Base-by-base conservation (phyloP, 1,140 invertebrate genomes). In the Macrosteles quadrilineatus region DNA sequence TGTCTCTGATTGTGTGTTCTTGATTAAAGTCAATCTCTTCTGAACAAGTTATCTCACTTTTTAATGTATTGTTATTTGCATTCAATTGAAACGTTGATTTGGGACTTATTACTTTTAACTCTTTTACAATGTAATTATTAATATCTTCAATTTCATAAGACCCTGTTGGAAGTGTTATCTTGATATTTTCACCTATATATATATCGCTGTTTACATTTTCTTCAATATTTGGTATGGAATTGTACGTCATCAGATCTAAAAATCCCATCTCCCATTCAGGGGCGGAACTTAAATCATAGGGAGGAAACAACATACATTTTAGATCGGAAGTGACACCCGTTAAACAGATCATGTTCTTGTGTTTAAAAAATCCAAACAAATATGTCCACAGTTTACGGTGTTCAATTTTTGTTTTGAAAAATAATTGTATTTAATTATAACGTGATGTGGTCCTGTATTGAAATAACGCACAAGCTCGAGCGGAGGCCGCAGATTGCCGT, bases 41-140 rank as follows among this genome's bases (percentile, higher is more conserved):
- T 12, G 29, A 6, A 36, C 19, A 31, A 12, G 23, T n/a, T 23
- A 70, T 67, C n/a, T 70, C 69, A 14, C 25, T 30, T 47, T 70
- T 59, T n/a, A 70, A 27, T 17, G 59, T 70, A 25, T 65, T 67
- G 27, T 32, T 32, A 67, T 67, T 43, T 29, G 25, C 23, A 23
- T 12, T 67, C 17, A 47, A 40, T 25, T 47, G 19, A 1, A 67
- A 50, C 47, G 17, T 50, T 6, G 47, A 14, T 30, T 40, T 67
- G n/a, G 25, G 32, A 59, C 30, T 59, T 23, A 17, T 23, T 31
- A 29, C 30, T 31, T 30, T 65, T 9, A 65, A 32, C 14, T 23
- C 12, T 17, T 19, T 65, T 19, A 25, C 27, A 30, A 65, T 9
- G 40, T 25, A 21, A 32, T 4, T 65, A 36, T 65, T 31, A n/a